phyloP scores from a whole-genome alignment of 2,113 vertebrate genomes.

The Agelaius phoeniceus region DNA sequence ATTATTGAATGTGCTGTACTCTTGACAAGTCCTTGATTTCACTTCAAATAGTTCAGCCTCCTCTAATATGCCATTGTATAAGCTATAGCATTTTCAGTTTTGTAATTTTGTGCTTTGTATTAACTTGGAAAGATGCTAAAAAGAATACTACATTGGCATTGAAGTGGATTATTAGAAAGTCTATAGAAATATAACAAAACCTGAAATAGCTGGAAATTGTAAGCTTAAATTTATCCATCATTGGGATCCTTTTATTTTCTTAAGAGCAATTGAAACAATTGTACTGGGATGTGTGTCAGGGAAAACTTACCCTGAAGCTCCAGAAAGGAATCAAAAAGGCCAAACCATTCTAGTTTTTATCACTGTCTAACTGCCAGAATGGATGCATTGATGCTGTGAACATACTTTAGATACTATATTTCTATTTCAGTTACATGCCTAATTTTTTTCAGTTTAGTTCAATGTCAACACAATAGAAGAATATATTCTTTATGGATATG shows the following conservation, averaged over 20 bases:
- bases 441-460: not conserved
- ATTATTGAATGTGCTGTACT: not conserved
- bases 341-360: not conserved
- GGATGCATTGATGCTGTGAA: not conserved
- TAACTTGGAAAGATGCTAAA: not conserved
- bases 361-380: not conserved
- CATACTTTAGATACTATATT: not conserved
- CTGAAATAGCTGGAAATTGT: not conserved
- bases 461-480: not conserved
- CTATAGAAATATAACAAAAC: not conserved
- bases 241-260: not conserved
- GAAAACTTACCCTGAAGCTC: not conserved
- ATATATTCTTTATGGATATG: not conserved
- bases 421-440: not conserved
- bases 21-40: not conserved
- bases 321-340: not conserved
- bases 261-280: not conserved
- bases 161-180: slow-evolving; percentile 2
- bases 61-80: not conserved
- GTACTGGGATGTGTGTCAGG: not conserved
- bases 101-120: not conserved
- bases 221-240: not conserved
- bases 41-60: not conserved
- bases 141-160: not conserved
- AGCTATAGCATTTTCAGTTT: not conserved